A percentile compares a stretch with the other conserved stretches of the same genome.
These are phyloP conservation scores for Lerema accius DNA, from an alignment of 1,140 invertebrate genomes.

Conservation along the genomic window DNA sequence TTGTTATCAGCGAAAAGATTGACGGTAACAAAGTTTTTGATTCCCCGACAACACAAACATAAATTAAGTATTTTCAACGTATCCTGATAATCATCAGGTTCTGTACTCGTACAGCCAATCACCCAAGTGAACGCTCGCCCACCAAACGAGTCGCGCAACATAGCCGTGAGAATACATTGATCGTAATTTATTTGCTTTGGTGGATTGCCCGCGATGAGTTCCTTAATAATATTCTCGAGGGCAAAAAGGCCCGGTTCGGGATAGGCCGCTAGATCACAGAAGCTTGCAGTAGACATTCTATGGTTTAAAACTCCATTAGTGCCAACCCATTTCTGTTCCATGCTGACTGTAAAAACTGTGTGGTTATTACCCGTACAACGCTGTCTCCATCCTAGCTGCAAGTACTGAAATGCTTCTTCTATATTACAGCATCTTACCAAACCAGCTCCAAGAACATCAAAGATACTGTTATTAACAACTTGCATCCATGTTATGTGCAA, in stretches of 20 bases:
- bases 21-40: constrained; percentile 86
- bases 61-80: constrained; percentile 86
- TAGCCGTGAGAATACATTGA: constrained; percentile 85
- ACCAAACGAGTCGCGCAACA: constrained; percentile 87
- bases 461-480: constrained; percentile 83
- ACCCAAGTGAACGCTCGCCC: constrained; percentile 87
- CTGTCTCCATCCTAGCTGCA: constrained; percentile 77
- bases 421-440: constrained; percentile 82
- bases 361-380: constrained; percentile 79
- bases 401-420: constrained; percentile 83
- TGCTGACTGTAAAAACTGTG: constrained; percentile 86
- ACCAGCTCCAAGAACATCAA: constrained; percentile 83
- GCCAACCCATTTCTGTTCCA: constrained; percentile 87
- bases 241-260: constrained; percentile 85
- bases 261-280: constrained; percentile 85
- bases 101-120: constrained; percentile 85
- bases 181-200: constrained; percentile 84
- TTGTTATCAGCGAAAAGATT: constrained; percentile 87
- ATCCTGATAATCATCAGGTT: constrained; percentile 84
- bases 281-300: constrained; percentile 86
- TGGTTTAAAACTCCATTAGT: constrained; percentile 82
- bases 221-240: constrained; percentile 85
- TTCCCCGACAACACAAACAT: constrained; percentile 84
- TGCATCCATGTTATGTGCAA: constrained; percentile 87
- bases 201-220: constrained; percentile 83